Conservation (phyloP, 2,888 invertebrate species). For the Andrena chrysosceles region DNA sequence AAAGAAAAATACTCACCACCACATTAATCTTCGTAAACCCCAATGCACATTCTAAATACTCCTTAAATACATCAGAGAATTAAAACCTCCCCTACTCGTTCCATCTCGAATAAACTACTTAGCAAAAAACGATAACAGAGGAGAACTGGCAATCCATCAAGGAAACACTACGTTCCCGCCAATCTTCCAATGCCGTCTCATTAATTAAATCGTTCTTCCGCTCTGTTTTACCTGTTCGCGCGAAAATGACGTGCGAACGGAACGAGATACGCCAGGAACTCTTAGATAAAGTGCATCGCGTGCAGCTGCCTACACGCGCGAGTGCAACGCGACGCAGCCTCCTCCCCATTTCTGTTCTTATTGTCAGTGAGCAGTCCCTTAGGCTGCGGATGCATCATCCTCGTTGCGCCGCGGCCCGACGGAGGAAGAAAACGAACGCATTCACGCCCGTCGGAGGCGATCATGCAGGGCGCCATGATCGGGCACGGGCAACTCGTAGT, state of each 20-base stretch:
- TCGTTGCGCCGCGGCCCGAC: neutral
- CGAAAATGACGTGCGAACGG: constrained; percentile 43
- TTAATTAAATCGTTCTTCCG: constrained; percentile 38
- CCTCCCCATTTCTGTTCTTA: constrained; percentile 36
- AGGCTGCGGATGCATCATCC: constrained; percentile 21
- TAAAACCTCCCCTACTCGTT: neutral
- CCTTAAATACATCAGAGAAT: neutral
- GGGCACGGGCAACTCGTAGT: constrained; percentile 25
- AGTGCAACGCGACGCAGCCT: constrained; percentile 18
- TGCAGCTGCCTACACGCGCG: constrained; percentile 47
- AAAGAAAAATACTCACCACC: neutral
- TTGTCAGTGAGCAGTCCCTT: constrained; percentile 45
- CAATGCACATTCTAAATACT: neutral
- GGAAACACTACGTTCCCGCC: too few relatives aligned
- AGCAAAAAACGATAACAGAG: too few relatives aligned
- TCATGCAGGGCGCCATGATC: constrained; percentile 43
- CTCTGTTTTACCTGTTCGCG: constrained; percentile 38
- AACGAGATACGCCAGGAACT: constrained; percentile 25
- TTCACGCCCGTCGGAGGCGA: constrained; percentile 40
- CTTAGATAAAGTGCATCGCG: constrained; percentile 51
- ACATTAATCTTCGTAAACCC: neutral
- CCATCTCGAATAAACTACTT: neutral
- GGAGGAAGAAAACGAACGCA: constrained; percentile 38
- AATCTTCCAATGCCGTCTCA: too few relatives aligned
- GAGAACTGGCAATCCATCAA: too few relatives aligned